phyloP scores from a whole-genome alignment of 2,113 vertebrate genomes.

The Dromiciops gliroides region DNA sequence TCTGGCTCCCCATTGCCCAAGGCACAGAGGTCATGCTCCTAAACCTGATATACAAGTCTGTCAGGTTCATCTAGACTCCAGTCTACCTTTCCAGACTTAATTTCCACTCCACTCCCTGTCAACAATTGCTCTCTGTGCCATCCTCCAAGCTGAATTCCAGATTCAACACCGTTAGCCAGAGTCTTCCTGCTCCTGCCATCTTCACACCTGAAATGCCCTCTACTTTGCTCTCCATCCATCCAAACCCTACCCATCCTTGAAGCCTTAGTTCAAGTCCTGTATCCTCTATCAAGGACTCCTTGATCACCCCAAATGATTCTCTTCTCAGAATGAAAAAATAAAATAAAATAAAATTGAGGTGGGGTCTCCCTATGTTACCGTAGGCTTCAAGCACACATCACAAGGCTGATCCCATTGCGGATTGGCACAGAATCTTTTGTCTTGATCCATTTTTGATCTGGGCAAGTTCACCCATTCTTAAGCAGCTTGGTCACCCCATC shows the following conservation, averaged over 20 bases:
- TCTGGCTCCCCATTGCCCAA: background rate
- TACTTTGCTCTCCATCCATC: background rate
- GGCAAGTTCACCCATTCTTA: background rate
- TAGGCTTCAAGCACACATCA: background rate
- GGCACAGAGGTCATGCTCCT: background rate
- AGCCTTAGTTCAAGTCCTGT: background rate
- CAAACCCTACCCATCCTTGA: background rate
- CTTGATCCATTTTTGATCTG: background rate
- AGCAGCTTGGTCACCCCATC: background rate
- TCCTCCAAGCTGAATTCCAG: background rate
- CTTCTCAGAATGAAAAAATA: background rate
- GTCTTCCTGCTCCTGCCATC: background rate
- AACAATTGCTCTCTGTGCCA: background rate
- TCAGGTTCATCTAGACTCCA: background rate
- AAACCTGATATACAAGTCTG: background rate
- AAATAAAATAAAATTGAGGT: background rate
- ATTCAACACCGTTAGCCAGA: background rate
- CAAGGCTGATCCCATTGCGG: background rate
- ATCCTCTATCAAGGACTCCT: background rate
- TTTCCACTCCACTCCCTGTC: background rate
- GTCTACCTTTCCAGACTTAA: background rate
- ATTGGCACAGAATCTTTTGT: background rate
- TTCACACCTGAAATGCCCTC: background rate
- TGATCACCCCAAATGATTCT: background rate
- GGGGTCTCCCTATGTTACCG: background rate